Conservation (phyloP, 2,888 invertebrate genomes). For the Cyclophora albipunctata region DNA sequence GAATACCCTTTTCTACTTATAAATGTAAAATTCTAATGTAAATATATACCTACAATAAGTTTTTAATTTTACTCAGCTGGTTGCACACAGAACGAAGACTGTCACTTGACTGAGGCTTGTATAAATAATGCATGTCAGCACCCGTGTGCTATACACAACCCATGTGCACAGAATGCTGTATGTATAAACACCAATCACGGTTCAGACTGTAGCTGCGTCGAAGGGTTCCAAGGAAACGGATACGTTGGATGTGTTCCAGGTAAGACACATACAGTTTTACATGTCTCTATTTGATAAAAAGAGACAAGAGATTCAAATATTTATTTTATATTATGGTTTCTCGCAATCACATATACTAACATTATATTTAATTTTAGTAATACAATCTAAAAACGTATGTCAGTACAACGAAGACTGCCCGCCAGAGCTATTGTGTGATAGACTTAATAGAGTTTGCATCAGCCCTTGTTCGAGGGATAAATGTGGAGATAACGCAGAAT, state of each 20-base stretch:
- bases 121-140: constrained; percentile 88
- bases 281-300: no score
- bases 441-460: constrained; percentile 87
- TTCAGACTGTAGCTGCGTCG: constrained; percentile 88
- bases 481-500: constrained; percentile 88
- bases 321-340: no score
- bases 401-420: constrained; percentile 95
- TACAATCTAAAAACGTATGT: constrained; percentile 75
- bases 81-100: constrained; percentile 91
- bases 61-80: constrained; percentile 79
- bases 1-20: no score
- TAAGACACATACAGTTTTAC: constrained; percentile 41
- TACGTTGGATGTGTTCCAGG: constrained; percentile 87
- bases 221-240: constrained; percentile 91
- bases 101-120: constrained; percentile 89
- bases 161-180: constrained; percentile 87
- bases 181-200: constrained; percentile 92
- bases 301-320: no score
- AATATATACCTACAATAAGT: constrained; percentile 21
- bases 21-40: no score
- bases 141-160: constrained; percentile 90
- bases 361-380: constrained; percentile 34
- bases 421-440: constrained; percentile 88
- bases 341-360: no score
- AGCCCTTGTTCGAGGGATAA: constrained; percentile 87